Evolutionary conservation across 2,797 vertebrate genomes (phyloP).

Genomic region (Sardinella longiceps): DNA sequence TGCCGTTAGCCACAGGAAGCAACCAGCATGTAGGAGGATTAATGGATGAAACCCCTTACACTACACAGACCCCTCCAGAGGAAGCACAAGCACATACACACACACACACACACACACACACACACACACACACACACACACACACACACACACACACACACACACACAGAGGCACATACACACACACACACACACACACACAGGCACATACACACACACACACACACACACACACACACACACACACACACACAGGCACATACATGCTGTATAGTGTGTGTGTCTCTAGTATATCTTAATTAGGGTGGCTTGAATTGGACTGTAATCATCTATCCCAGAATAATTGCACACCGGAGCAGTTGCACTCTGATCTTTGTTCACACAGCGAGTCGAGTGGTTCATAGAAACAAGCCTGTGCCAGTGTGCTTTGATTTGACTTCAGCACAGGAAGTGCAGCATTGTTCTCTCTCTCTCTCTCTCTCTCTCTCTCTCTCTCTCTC

Average conservation of each 20-base stretch:
- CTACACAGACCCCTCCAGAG: slow-evolving; percentile 40
- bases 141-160: not conserved
- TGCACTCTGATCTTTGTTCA: not conserved
- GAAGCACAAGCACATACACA: not conserved
- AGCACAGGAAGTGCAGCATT: not conserved
- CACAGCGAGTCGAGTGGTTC: not conserved
- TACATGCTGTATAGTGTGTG: not conserved
- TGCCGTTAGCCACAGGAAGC: slow-evolving; percentile 53
- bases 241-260: too few relatives aligned
- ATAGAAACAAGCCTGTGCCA: not conserved
- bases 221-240: not conserved
- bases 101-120: slow-evolving; percentile 27
- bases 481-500: not conserved
- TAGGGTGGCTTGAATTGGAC: not conserved
- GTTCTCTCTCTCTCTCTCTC: not conserved
- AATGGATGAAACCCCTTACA: slow-evolving; percentile 52
- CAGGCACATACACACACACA: not conserved
- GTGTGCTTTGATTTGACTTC: slow-evolving; percentile 5
- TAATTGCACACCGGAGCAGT: not conserved
- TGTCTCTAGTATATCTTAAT: not conserved
- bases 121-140: slow-evolving; percentile 24
- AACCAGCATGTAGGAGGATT: slow-evolving; percentile 52
- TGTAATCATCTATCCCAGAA: slow-evolving; percentile 3
- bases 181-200: not conserved
- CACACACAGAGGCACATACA: not conserved